These are phyloP conservation scores for Drosophila lacertosa DNA, from an alignment of 1,140 invertebrate genomes.

Conservation along the genomic window DNA sequence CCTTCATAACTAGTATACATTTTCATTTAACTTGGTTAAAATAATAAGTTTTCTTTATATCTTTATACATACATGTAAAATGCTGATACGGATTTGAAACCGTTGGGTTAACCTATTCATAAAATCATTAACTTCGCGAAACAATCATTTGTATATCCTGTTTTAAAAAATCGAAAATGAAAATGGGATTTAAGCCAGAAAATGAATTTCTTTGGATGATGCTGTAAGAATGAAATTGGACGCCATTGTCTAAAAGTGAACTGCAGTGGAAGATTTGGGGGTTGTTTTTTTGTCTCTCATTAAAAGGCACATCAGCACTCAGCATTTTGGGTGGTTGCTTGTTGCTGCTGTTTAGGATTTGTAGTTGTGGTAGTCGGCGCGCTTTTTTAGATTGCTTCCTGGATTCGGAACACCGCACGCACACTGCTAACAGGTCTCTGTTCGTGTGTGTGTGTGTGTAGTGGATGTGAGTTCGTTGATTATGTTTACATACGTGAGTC, in stretches of 20 bases:
- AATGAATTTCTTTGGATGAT: conserved; percentile 11
- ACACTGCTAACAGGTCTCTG: not conserved
- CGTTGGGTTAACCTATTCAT: not conserved
- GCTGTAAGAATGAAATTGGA: conserved; percentile 38
- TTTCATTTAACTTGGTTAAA: not conserved
- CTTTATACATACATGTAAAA: too few species aligned
- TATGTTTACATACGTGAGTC: conserved; percentile 33
- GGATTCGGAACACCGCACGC: conserved; percentile 27
- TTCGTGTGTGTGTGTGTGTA: conserved; percentile 11
- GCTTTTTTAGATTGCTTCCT: conserved; percentile 54
- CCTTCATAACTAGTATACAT: too few species aligned
- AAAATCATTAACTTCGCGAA: not conserved
- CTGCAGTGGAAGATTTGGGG: conserved; percentile 44
- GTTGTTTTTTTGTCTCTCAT: conserved; percentile 47
- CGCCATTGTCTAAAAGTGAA: conserved; percentile 60
- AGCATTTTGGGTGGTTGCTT: conserved; percentile 50
- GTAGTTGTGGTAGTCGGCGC: conserved; percentile 45
- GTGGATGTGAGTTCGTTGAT: conserved; percentile 21
- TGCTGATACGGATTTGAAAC: too few species aligned
- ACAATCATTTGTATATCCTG: not conserved
- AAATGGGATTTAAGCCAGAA: conserved; percentile 8
- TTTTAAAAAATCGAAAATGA: not conserved
- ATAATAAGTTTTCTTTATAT: too few species aligned
- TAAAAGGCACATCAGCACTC: conserved; percentile 38
- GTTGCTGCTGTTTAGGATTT: conserved; percentile 22